Conservation (phyloP, 2,888 invertebrate species). For the Polydesmus complanatus region DNA sequence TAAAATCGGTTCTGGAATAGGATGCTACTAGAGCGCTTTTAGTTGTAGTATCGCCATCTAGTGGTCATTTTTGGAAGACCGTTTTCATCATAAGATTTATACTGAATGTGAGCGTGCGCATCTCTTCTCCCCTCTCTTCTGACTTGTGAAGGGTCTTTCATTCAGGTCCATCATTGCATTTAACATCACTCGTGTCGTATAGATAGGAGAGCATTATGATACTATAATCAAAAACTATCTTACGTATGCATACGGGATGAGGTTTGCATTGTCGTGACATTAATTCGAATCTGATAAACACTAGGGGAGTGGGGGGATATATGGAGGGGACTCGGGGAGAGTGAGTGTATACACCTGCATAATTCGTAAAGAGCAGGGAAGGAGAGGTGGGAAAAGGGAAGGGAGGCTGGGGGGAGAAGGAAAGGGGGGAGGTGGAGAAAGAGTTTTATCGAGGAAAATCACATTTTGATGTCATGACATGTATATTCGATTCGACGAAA, state of each 20-base stretch:
- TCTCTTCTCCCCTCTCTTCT: background rate
- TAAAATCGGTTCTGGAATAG: too few species aligned
- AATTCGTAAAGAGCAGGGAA: background rate
- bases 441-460: background rate
- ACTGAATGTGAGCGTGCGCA: background rate
- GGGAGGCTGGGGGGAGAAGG: background rate
- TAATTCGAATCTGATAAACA: background rate
- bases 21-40: too few species aligned
- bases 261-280: background rate
- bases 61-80: background rate
- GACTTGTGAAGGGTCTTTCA: background rate
- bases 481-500: background rate
- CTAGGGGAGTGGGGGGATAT: background rate
- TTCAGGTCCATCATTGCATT: background rate
- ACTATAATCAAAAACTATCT: background rate
- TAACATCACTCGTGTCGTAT: background rate
- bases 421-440: background rate
- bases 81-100: too few species aligned
- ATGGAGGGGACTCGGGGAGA: too few species aligned
- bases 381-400: background rate
- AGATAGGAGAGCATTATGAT: background rate
- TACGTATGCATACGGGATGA: background rate
- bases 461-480: background rate
- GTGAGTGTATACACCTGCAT: too few species aligned
- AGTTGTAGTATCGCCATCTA: background rate